Evolutionary conservation across 1,140 invertebrate species (phyloP).

Genomic region (Aphis craccivora): DNA sequence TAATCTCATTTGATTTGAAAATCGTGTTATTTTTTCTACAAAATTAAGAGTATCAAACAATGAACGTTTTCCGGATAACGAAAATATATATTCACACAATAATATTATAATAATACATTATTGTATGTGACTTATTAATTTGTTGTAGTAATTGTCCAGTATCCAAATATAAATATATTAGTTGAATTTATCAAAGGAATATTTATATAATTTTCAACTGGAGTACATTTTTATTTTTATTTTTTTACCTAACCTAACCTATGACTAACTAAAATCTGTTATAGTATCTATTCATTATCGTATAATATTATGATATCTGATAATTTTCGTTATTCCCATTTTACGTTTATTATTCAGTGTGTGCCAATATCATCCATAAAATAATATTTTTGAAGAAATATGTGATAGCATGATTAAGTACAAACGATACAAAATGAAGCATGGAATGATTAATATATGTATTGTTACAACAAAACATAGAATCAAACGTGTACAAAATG

Average conservation of each 20-base stretch:
- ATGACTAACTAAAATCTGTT: no score
- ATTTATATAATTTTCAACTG: background rate
- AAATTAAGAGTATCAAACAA: background rate
- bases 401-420: background rate
- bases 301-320: background rate
- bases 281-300: no score
- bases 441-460: background rate
- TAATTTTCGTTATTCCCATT: background rate
- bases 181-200: background rate
- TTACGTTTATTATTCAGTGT: background rate
- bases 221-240: background rate
- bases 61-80: background rate
- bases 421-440: background rate
- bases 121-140: background rate
- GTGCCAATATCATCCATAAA: background rate
- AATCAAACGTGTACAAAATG: background rate
- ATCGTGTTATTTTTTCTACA: no score
- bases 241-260: no score
- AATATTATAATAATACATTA: background rate
- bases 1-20: background rate
- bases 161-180: background rate
- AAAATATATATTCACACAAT: background rate
- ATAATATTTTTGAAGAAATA: background rate
- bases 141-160: background rate
- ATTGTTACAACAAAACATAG: background rate